Evolutionary conservation across 2,113 vertebrate species (phyloP).

Genomic region (Gambusia affinis): DNA sequence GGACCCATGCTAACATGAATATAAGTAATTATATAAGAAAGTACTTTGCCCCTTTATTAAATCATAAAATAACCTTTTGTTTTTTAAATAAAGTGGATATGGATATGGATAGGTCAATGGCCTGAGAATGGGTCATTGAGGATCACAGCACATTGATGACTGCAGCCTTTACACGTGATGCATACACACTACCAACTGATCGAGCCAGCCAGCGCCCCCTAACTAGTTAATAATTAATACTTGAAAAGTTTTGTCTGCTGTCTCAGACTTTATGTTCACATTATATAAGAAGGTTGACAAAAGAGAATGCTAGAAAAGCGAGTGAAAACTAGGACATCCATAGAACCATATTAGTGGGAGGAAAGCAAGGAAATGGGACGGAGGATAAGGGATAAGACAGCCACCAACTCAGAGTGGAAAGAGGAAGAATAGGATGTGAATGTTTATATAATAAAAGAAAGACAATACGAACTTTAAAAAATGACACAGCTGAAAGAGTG

Average conservation of each 20-base stretch:
- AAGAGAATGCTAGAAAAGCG: background rate
- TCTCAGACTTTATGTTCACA: background rate
- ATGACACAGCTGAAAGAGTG: slow-evolving; percentile 13
- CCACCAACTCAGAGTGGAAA: slow-evolving; percentile 6
- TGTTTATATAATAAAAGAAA: slow-evolving; percentile 1
- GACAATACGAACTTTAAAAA: slow-evolving; percentile 10
- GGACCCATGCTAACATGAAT: too few relatives aligned
- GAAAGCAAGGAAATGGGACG: slow-evolving; percentile 7
- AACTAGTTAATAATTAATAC: background rate
- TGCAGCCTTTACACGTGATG: too few relatives aligned
- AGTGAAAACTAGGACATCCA: slow-evolving; percentile 23
- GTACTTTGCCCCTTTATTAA: too few relatives aligned
- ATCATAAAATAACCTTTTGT: too few relatives aligned
- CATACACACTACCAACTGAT: too few relatives aligned
- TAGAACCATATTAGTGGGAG: slow-evolving; percentile 18
- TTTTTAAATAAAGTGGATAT: too few relatives aligned
- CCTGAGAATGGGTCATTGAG: too few relatives aligned
- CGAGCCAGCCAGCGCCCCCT: too few relatives aligned
- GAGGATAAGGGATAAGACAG: slow-evolving; percentile 15
- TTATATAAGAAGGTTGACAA: background rate
- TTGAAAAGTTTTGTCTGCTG: background rate
- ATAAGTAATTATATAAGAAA: too few relatives aligned
- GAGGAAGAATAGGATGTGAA: background rate
- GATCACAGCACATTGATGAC: too few relatives aligned
- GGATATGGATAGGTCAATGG: too few relatives aligned